These are phyloP conservation scores for Cydia pomonella DNA, from an alignment of 1,140 invertebrate species.

Conservation along the genomic window DNA sequence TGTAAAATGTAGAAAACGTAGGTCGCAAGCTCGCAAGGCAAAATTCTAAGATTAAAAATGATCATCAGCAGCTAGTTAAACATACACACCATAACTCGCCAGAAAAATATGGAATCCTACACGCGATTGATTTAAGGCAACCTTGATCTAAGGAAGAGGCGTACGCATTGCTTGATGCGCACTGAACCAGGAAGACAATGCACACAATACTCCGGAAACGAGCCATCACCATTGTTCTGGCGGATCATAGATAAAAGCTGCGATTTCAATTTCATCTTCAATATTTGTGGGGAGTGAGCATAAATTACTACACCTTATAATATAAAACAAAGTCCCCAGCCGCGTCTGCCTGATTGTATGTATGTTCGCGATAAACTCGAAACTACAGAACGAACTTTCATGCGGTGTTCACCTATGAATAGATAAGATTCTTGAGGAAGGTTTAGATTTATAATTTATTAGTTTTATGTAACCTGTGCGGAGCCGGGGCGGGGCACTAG, in stretches of 20 bases:
- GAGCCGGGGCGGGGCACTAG: too few species aligned
- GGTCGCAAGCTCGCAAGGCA: neutral
- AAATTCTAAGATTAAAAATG: neutral
- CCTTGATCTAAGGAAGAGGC: conserved; percentile 28
- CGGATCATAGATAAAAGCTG: conserved; percentile 12
- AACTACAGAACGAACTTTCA: too few species aligned
- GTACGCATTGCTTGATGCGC: conserved; percentile 7
- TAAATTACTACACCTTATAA: neutral
- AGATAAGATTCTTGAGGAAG: too few species aligned
- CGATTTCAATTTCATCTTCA: conserved; percentile 14
- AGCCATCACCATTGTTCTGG: conserved; percentile 19
- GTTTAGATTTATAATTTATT: too few species aligned
- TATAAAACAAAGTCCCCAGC: too few species aligned
- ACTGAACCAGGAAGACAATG: conserved; percentile 32
- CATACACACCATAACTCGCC: neutral
- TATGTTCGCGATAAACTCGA: too few species aligned
- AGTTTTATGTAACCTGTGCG: too few species aligned
- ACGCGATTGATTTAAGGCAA: conserved; percentile 9
- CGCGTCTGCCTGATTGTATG: too few species aligned
- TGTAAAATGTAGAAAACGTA: neutral
- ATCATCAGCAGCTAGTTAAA: neutral
- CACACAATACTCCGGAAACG: conserved; percentile 24
- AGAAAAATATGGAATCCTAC: neutral
- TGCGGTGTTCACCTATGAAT: too few species aligned
- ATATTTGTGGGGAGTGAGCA: neutral